A percentile compares a stretch with the other conserved stretches of the same genome.
phyloP scores from a whole-genome alignment of 2,888 invertebrate genomes.

The Mythimna albipuncta region DNA sequence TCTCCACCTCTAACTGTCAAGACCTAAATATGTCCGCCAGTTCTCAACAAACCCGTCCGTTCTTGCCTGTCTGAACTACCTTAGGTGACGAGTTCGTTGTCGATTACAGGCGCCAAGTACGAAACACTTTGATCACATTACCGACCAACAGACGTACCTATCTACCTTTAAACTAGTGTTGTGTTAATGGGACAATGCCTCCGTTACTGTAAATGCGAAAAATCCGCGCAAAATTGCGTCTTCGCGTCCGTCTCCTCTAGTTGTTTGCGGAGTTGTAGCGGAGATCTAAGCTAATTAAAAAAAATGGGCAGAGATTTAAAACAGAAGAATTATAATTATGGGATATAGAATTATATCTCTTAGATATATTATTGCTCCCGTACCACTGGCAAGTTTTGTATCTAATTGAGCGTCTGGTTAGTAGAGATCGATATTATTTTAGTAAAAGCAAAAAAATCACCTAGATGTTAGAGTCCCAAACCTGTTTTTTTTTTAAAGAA shows the following conservation, averaged over 20 bases:
- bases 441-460: too few species aligned
- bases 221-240: neutral
- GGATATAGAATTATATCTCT: too few species aligned
- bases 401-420: too few species aligned
- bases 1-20: slow-evolving; percentile 21
- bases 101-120: slow-evolving; percentile 74
- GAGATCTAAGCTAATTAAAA: too few species aligned
- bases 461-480: too few species aligned
- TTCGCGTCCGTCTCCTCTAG: neutral
- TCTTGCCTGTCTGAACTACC: slow-evolving; percentile 53
- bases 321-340: too few species aligned
- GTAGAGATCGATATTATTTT: too few species aligned
- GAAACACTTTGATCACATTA: slow-evolving; percentile 79
- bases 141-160: slow-evolving; percentile 69
- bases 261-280: neutral
- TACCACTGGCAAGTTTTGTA: too few species aligned
- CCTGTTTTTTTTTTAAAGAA: too few species aligned
- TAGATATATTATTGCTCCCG: too few species aligned
- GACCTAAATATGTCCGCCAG: slow-evolving; percentile 8
- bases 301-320: too few species aligned
- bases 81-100: slow-evolving; percentile 65
- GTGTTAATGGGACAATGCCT: neutral
- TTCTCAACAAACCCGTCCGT: slow-evolving; percentile 18
- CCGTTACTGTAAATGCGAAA: neutral
- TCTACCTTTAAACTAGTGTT: slow-evolving; percentile 3